Evolutionary conservation across 2,888 invertebrate genomes (phyloP).

Genomic region (Phlogophora meticulosa): DNA sequence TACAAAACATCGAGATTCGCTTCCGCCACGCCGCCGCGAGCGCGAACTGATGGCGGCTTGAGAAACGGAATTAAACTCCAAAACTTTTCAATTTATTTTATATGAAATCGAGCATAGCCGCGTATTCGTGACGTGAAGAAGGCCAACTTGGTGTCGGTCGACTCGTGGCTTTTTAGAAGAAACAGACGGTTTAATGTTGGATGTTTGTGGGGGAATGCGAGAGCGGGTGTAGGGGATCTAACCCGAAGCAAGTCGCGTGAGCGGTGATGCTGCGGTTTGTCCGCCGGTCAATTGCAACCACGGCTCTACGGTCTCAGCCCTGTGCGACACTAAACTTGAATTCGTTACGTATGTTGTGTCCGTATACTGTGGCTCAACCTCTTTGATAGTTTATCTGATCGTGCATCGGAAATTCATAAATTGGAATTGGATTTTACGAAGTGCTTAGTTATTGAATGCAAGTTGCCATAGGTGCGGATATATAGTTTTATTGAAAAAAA

Average conservation of each 20-base stretch:
- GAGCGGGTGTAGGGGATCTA: constrained; percentile 15
- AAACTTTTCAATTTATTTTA: constrained; percentile 89
- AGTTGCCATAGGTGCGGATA: neutral
- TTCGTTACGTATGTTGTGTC: constrained; percentile 85
- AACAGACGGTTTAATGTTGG: constrained; percentile 42
- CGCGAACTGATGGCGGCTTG: constrained; percentile 83
- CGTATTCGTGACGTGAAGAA: constrained; percentile 75
- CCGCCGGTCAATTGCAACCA: constrained; percentile 70
- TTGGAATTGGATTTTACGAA: too few relatives aligned
- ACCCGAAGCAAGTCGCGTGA: constrained; percentile 24
- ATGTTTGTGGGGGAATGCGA: constrained; percentile 35
- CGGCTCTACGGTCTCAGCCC: constrained; percentile 75
- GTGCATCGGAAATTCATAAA: neutral
- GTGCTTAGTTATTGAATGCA: neutral
- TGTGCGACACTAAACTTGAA: constrained; percentile 86
- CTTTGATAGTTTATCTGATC: constrained; percentile 67
- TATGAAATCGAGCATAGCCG: constrained; percentile 84
- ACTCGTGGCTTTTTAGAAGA: constrained; percentile 56
- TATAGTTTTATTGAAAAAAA: too few relatives aligned
- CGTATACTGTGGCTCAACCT: constrained; percentile 66
- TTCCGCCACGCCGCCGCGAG: constrained; percentile 87
- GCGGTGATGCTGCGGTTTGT: constrained; percentile 64
- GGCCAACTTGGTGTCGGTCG: constrained; percentile 67
- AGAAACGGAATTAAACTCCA: constrained; percentile 86
- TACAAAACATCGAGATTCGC: constrained; percentile 91